A percentile compares a stretch with the other conserved stretches of the same genome.
Evolutionary conservation across 2,113 vertebrate genomes (phyloP).

Genomic region (Machaerirhynchus nigripectus): DNA sequence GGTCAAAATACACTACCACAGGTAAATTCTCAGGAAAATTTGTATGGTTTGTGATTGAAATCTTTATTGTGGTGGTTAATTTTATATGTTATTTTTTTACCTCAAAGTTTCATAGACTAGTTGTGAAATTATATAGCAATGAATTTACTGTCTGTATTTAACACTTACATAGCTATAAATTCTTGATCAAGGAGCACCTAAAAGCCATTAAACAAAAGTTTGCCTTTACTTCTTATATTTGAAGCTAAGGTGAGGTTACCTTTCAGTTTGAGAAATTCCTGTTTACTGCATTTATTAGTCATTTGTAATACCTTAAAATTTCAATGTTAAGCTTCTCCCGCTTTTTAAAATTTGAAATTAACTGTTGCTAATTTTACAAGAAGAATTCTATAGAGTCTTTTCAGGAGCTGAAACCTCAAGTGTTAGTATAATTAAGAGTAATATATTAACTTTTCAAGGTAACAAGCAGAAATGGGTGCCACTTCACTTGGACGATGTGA

Average conservation of each 20-base stretch:
- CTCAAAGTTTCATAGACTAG: neutral
- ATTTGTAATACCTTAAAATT: neutral
- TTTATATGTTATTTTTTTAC: neutral
- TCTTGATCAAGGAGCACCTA: neutral
- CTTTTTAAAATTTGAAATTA: neutral
- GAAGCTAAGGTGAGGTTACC: neutral
- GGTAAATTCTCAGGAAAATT: neutral
- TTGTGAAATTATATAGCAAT: neutral
- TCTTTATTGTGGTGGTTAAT: neutral
- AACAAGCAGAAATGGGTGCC: slow-evolving; percentile 93
- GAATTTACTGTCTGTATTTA: neutral
- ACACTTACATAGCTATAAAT: neutral
- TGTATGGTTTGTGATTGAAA: neutral
- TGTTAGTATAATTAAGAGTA: neutral
- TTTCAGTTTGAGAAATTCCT: neutral
- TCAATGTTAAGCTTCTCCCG: neutral
- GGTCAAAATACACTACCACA: neutral
- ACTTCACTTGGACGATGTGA: slow-evolving; percentile 82
- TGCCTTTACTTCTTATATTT: neutral
- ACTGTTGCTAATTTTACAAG: neutral
- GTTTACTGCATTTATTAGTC: neutral
- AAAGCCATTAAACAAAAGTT: neutral
- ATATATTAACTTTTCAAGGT: slow-evolving; percentile 72
- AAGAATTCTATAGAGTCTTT: neutral
- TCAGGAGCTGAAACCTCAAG: neutral